Evolutionary conservation across 2,888 invertebrate genomes (phyloP), one percentile per base, ranked within the genome.

Genomic region (Xestia c-nigrum): DNA sequence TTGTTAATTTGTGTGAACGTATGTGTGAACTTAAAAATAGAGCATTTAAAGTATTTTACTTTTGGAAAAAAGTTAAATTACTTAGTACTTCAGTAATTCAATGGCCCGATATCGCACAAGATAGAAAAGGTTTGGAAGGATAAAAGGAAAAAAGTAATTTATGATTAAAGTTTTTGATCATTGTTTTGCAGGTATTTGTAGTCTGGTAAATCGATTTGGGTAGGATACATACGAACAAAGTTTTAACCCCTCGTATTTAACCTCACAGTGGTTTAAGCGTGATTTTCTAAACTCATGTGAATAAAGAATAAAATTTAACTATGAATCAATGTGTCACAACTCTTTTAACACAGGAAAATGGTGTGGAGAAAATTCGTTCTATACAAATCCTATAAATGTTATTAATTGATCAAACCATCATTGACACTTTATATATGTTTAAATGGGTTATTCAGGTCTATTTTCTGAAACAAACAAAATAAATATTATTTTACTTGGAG

Each of bases 341-440:
- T 21, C 46, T 74, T 80, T 66, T 66, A 31, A 24, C n/a, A 31
- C 31, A 31, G 31, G 59, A 46, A 50, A 40, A 72, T 76, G 81
- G 38, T 81, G 31, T 31, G 31, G 55, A 50, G 31, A 67, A 73
- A 71, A 68, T 85, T 83, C 57, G 75, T 83, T 84, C 69, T 66
- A 74, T 86, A 78, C 76, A 59, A 72, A 71, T 57, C 24, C n/a
- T 65, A 83, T 83, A 78, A 74, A 63, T 70, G 38, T 77, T 72
- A 82, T 66, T 40, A 81, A 85, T 74, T 72, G 59, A 40, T 82
- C 43, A 43, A 59, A 57, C 52, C 19, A 21, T 31, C 65, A 72
- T 83, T 83, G 59, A 69, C 65, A 85, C 31, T 59, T 64, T 55
- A 55, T 64, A 68, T 66, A 50, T 24, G 40, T 73, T 6, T 75